Percentiles rank a stretch among this genome's conserved stretches.
Conservation (phyloP, 2,113 vertebrate genomes). For the Oriolus oriolus region DNA sequence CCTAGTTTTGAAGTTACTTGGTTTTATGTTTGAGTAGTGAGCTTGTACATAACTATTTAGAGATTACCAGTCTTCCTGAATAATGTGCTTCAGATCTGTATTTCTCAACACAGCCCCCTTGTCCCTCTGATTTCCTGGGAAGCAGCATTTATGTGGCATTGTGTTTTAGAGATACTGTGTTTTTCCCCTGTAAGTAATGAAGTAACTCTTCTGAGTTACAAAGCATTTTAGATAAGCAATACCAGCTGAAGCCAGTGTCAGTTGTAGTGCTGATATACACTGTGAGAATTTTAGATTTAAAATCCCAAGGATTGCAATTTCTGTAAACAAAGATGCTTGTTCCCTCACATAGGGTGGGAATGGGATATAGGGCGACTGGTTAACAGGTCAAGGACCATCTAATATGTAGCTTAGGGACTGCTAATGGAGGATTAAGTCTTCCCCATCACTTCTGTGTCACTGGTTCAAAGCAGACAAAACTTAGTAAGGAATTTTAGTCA, state of each 20-base stretch:
- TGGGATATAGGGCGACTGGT: neutral
- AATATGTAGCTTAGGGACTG: constrained; percentile 17
- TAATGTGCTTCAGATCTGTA: neutral
- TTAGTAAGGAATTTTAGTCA: constrained; percentile 14
- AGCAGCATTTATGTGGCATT: neutral
- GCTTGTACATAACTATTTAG: neutral
- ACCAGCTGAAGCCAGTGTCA: neutral
- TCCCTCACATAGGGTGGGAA: neutral
- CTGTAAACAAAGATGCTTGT: neutral
- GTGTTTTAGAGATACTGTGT: neutral
- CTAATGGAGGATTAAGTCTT: constrained; percentile 49
- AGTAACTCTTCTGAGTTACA: neutral
- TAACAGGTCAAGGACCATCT: neutral
- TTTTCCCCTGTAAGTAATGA: neutral
- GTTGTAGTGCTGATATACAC: neutral
- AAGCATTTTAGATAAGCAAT: neutral
- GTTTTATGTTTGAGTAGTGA: neutral
- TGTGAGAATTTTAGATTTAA: neutral
- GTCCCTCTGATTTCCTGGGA: neutral
- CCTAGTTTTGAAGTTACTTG: neutral
- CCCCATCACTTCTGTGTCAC: constrained; percentile 48
- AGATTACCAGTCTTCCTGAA: neutral
- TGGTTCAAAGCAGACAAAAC: constrained; percentile 22
- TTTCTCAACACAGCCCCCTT: neutral
- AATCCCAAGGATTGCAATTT: neutral